Conservation (phyloP, 1,140 invertebrate genomes). For the Drosophila kikkawai region DNA sequence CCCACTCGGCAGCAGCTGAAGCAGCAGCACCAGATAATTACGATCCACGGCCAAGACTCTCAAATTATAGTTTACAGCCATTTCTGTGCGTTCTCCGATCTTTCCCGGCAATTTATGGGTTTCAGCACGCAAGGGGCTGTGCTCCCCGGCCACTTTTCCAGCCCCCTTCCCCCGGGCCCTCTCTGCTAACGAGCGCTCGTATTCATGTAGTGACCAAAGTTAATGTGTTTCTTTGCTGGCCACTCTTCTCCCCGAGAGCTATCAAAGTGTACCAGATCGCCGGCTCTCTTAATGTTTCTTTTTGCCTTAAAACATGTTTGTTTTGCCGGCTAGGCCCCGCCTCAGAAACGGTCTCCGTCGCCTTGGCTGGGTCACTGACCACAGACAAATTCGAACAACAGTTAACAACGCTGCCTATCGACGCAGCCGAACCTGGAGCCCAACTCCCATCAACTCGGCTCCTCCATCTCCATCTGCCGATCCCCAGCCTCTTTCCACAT, state of each 20-base stretch:
- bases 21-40: conserved; percentile 50
- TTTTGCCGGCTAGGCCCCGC: conserved; percentile 40
- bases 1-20: conserved; percentile 2
- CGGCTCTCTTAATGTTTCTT: conserved; percentile 47
- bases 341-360: conserved; percentile 17
- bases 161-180: not conserved
- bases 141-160: conserved; percentile 18
- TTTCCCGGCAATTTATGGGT: conserved; percentile 46
- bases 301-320: conserved; percentile 68
- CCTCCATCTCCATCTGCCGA: not conserved
- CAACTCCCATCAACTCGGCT: conserved; percentile 28
- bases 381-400: conserved; percentile 76
- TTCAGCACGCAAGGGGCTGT: conserved; percentile 57
- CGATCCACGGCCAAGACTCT: conserved; percentile 49
- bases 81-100: conserved; percentile 47
- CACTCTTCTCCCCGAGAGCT: conserved; percentile 1
- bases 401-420: conserved; percentile 53
- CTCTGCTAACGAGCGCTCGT: conserved; percentile 70
- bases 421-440: conserved; percentile 27
- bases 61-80: conserved; percentile 59
- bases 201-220: conserved; percentile 61
- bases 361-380: conserved; percentile 69
- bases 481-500: conserved; percentile 20
- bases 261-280: conserved; percentile 67
- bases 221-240: conserved; percentile 65